These are phyloP conservation scores for Anabacerthia variegaticeps DNA, from an alignment of 2,797 vertebrate species.

Conservation along the genomic window DNA sequence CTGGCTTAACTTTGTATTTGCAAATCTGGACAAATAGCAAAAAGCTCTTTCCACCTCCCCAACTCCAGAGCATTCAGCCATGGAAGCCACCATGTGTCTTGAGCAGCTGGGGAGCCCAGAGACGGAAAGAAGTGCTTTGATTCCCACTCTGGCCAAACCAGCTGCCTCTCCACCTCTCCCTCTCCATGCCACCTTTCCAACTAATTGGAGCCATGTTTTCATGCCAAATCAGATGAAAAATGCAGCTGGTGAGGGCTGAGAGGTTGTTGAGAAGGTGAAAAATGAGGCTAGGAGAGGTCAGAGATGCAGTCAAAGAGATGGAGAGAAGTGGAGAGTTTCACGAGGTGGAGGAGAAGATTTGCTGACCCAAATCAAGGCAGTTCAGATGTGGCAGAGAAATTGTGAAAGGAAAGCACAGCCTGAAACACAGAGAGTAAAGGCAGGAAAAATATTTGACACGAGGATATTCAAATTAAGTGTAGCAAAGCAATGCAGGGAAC, in stretches of 20 bases:
- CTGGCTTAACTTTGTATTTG: not conserved
- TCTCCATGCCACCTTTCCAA: not conserved
- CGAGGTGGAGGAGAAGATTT: not conserved
- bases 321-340: not conserved
- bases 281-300: conserved; percentile 7
- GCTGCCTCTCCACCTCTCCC: not conserved
- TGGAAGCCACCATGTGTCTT: not conserved
- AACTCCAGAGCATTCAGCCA: not conserved
- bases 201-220: conserved; percentile 20
- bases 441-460: not conserved
- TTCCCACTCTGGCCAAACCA: not conserved
- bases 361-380: not conserved
- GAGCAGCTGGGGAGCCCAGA: not conserved
- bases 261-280: conserved; percentile 26
- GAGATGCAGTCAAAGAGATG: not conserved
- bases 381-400: not conserved
- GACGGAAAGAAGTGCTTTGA: not conserved
- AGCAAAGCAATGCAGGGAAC: not conserved
- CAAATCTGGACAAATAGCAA: not conserved
- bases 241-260: not conserved
- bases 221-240: conserved; percentile 41
- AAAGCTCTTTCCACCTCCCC: not conserved
- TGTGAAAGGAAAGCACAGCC: not conserved
- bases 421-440: not conserved
- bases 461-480: not conserved